Percentiles rank a stretch among this genome's conserved stretches.
These are phyloP conservation scores for Zaprionus davidi DNA, from an alignment of 1,140 invertebrate genomes.

Conservation along the genomic window DNA sequence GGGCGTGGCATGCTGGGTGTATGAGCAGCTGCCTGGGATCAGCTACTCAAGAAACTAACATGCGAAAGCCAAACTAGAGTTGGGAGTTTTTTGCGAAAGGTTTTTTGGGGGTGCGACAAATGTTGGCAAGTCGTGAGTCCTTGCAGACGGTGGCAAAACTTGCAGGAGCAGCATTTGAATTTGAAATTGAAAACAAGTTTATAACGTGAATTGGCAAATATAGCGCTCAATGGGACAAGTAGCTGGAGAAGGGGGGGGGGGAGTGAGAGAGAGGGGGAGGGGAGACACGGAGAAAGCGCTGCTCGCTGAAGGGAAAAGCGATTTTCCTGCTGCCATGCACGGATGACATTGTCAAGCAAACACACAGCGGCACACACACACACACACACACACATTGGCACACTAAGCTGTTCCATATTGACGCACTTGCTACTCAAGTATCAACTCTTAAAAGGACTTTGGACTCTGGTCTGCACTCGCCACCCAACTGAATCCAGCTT, in stretches of 20 bases:
- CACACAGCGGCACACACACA: background rate
- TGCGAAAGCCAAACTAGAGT: background rate
- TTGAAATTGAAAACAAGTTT: conserved; percentile 73
- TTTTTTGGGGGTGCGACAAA: background rate
- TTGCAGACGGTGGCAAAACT: conserved; percentile 37
- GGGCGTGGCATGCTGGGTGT: background rate
- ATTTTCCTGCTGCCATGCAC: conserved; percentile 49
- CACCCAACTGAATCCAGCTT: background rate
- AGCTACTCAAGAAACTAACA: background rate
- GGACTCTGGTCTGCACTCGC: conserved; percentile 25
- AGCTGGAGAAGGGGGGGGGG: background rate
- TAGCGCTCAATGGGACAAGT: conserved; percentile 29
- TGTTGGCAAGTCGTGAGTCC: background rate
- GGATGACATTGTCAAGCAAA: conserved; percentile 58
- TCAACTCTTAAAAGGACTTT: conserved; percentile 57
- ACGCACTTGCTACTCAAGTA: conserved; percentile 61
- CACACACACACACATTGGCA: background rate
- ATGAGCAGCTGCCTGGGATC: background rate
- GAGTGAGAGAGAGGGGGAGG: too few relatives aligned
- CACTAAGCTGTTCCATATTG: conserved; percentile 47
- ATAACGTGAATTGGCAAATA: conserved; percentile 71
- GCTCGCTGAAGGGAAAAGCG: conserved; percentile 10
- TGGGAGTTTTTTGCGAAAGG: background rate
- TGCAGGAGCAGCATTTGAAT: conserved; percentile 59
- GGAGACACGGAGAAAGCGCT: background rate